Percentiles rank a stretch among this genome's conserved stretches.
Conservation (phyloP, 2,113 vertebrate genomes). For the Phalacrocorax pelagicus region DNA sequence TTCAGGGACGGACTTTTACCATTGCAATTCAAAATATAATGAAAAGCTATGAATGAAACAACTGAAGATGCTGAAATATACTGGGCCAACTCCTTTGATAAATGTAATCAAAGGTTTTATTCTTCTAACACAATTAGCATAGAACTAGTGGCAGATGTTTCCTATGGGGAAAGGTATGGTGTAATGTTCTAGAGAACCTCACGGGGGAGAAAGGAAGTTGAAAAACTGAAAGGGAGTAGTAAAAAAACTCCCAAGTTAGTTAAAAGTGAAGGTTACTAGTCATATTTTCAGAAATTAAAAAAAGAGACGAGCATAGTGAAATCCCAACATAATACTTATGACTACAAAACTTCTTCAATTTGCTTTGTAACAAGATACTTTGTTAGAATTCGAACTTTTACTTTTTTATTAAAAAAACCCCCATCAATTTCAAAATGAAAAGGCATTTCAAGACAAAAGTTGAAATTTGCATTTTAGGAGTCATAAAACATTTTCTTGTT, state of each 20-base stretch:
- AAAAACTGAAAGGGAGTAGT: neutral
- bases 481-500: neutral
- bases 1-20: conserved; percentile 38
- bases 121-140: neutral
- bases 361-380: neutral
- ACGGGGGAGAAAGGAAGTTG: neutral
- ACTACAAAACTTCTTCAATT: neutral
- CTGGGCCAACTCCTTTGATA: conserved; percentile 8
- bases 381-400: neutral
- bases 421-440: neutral
- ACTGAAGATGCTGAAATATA: conserved; percentile 8
- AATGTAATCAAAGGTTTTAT: conserved; percentile 64
- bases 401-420: neutral
- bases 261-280: neutral
- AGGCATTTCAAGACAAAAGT: neutral
- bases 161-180: conserved; percentile 5
- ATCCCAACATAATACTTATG: neutral
- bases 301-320: neutral
- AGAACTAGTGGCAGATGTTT: conserved; percentile 59
- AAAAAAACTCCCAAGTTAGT: neutral
- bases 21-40: neutral
- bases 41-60: conserved; percentile 31
- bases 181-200: conserved; percentile 53
- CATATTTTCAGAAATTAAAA: neutral
- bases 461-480: neutral